phyloP scores from a whole-genome alignment of 2,113 vertebrate genomes.

The Electrona antarctica region DNA sequence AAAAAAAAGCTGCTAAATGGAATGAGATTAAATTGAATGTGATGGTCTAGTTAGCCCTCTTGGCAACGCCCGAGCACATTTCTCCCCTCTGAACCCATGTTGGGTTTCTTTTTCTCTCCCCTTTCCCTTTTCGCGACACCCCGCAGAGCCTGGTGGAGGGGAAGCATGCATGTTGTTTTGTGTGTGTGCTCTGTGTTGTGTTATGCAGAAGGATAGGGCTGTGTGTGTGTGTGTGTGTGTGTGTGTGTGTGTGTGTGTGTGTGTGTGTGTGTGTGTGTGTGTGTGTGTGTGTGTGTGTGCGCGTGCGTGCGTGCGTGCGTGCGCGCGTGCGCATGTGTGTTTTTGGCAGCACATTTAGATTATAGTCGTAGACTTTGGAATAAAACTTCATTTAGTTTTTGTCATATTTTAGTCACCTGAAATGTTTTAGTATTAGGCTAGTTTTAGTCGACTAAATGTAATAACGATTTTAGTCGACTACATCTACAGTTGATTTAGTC shows the following conservation, averaged over 20 bases:
- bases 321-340: too few relatives aligned
- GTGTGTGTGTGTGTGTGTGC: too few relatives aligned
- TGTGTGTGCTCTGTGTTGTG: constrained; percentile 49
- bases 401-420: background rate
- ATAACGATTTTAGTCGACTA: too few relatives aligned
- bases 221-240: background rate
- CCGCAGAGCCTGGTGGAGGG: constrained; percentile 41
- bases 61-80: constrained; percentile 62
- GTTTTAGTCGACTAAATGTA: too few relatives aligned
- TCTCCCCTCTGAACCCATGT: constrained; percentile 51
- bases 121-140: constrained; percentile 28
- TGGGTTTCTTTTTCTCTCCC: background rate
- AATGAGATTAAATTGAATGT: constrained; percentile 72
- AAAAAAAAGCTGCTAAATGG: constrained; percentile 60
- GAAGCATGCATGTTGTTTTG: constrained; percentile 66
- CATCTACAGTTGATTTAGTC: too few relatives aligned
- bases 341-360: too few relatives aligned
- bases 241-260: too few relatives aligned
- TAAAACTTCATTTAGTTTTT: background rate
- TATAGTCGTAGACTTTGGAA: too few relatives aligned
- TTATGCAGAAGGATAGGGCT: constrained; percentile 38
- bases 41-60: constrained; percentile 76
- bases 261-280: background rate
- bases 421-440: too few relatives aligned
- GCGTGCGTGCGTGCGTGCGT: too few relatives aligned